Evolutionary conservation across 2,797 vertebrate genomes (phyloP).

Genomic region (Coranthus polyacanthus): DNA sequence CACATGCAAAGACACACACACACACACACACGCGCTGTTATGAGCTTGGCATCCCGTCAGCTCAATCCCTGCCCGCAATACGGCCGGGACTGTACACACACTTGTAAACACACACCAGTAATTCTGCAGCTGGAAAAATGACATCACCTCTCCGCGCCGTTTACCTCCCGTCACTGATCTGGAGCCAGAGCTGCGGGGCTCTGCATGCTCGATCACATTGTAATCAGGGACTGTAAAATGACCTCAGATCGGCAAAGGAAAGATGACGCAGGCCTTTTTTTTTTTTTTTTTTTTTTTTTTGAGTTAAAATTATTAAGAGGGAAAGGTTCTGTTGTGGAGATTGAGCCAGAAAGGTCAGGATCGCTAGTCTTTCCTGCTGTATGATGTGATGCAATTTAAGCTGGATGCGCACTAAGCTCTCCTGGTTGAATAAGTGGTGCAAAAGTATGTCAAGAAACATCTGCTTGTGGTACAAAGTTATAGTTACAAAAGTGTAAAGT

Average conservation of each 20-base stretch:
- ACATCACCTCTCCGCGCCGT: constrained; percentile 38
- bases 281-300: too few relatives aligned
- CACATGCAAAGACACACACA: constrained; percentile 26
- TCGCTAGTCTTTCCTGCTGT: not conserved
- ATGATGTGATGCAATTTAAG: not conserved
- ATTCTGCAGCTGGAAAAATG: constrained; percentile 65
- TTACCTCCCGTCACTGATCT: constrained; percentile 45
- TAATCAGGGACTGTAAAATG: constrained; percentile 42
- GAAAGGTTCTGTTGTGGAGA: not conserved
- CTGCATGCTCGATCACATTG: constrained; percentile 16
- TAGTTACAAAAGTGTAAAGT: too few relatives aligned
- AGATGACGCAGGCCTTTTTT: not conserved
- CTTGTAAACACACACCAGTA: constrained; percentile 50
- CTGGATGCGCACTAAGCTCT: not conserved
- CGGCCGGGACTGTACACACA: constrained; percentile 35
- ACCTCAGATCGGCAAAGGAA: constrained; percentile 21
- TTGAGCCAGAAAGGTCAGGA: not conserved
- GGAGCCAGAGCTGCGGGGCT: constrained; percentile 36
- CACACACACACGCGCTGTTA: constrained; percentile 34
- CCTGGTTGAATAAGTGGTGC: not conserved
- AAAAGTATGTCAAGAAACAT: not conserved
- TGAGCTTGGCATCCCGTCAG: constrained; percentile 45
- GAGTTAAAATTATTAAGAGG: constrained; percentile 1
- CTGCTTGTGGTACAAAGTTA: not conserved
- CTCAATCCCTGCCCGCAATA: constrained; percentile 16